A percentile compares a stretch with the other conserved stretches of the same genome.
phyloP scores from a whole-genome alignment of 1,140 invertebrate species.

The Zaprionus ghesquierei region DNA sequence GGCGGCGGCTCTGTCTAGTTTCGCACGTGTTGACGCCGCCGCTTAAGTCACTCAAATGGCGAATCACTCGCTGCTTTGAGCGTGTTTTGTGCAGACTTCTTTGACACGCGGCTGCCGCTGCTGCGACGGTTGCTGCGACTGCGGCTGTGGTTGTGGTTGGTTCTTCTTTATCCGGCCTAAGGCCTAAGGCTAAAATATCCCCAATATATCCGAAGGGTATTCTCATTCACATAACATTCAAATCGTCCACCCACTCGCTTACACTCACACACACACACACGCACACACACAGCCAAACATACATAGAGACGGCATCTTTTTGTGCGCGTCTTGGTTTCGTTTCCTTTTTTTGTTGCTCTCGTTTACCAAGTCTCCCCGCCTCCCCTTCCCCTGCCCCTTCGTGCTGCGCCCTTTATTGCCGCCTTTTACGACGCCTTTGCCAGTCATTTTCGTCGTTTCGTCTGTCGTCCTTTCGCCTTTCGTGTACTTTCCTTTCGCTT shows the following conservation, averaged over 20 bases:
- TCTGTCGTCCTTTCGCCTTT: conserved; percentile 29
- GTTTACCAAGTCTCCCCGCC: not conserved
- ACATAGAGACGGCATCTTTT: conserved; percentile 22
- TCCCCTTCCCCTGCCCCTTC: not conserved
- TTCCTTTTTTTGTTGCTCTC: not conserved
- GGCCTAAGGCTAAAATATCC: conserved; percentile 16
- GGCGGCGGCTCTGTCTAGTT: not conserved
- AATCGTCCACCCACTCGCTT: conserved; percentile 8
- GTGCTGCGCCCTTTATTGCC: conserved; percentile 15
- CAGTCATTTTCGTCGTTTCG: conserved; percentile 26
- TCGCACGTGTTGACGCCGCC: conserved; percentile 9
- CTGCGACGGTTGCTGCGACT: not conserved
- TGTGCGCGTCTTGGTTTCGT: conserved; percentile 21
- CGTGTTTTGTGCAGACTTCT: conserved; percentile 70
- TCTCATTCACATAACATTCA: conserved; percentile 20
- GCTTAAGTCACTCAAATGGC: not conserved
- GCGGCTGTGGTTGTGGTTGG: not conserved
- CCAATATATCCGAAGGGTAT: conserved; percentile 24
- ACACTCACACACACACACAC: not conserved
- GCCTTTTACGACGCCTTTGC: conserved; percentile 43
- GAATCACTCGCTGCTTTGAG: conserved; percentile 34
- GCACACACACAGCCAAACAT: not conserved
- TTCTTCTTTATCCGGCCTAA: conserved; percentile 10
- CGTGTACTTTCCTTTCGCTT: conserved; percentile 33
- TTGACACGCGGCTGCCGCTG: not conserved